These are phyloP conservation scores for Chymomyza fuscimana DNA, from an alignment of 2,888 invertebrate genomes.

Conservation along the genomic window DNA sequence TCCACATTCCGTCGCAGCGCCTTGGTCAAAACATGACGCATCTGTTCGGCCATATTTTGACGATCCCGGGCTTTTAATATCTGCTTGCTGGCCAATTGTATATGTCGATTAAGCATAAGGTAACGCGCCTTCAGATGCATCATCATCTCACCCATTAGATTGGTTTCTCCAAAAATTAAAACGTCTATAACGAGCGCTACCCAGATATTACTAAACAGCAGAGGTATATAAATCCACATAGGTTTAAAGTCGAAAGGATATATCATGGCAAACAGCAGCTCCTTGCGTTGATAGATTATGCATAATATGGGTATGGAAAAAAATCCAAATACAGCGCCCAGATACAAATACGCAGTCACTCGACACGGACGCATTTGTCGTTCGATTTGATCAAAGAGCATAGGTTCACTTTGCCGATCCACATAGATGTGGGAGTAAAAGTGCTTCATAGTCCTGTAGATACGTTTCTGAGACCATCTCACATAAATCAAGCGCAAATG, in stretches of 20 bases:
- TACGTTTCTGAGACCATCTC: neutral
- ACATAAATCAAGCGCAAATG: constrained; percentile 45
- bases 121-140: constrained; percentile 70
- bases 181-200: constrained; percentile 52
- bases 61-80: constrained; percentile 37
- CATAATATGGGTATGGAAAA: constrained; percentile 42
- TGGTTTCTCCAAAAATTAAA: constrained; percentile 63
- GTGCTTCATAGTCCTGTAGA: constrained; percentile 30
- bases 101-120: constrained; percentile 52
- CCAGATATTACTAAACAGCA: constrained; percentile 57
- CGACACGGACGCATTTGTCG: constrained; percentile 46
- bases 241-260: constrained; percentile 47
- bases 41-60: constrained; percentile 43
- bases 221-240: constrained; percentile 45
- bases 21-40: constrained; percentile 45
- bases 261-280: constrained; percentile 56
- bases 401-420: constrained; percentile 45
- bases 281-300: constrained; percentile 32
- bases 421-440: constrained; percentile 66
- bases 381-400: constrained; percentile 42
- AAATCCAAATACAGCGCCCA: constrained; percentile 41
- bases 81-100: constrained; percentile 36
- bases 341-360: constrained; percentile 50
- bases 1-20: constrained; percentile 50
- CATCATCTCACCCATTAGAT: constrained; percentile 55